Evolutionary conservation across 1,140 invertebrate genomes (phyloP).

Genomic region (Musca domestica): DNA sequence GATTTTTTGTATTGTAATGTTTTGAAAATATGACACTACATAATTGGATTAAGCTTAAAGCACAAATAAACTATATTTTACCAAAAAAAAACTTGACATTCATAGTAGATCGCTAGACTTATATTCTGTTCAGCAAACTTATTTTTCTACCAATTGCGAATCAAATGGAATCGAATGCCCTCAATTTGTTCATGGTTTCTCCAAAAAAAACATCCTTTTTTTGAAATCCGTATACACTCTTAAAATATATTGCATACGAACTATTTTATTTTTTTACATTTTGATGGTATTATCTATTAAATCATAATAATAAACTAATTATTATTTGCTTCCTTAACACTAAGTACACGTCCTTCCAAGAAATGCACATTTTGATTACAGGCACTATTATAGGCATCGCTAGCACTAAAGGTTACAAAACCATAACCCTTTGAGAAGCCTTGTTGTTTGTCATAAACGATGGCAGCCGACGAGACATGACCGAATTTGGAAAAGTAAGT

Average conservation of each 20-base stretch:
- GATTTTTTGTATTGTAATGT: background rate
- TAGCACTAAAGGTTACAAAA: constrained; percentile 65
- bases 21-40: background rate
- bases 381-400: constrained; percentile 46
- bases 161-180: too few species aligned
- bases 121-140: too few species aligned
- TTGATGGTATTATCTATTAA: background rate
- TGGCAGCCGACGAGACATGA: constrained; percentile 60
- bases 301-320: constrained; percentile 11
- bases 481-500: constrained; percentile 78
- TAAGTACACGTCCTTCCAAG: constrained; percentile 48
- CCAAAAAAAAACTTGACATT: too few species aligned
- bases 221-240: background rate
- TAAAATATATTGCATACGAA: background rate
- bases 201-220: too few species aligned
- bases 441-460: constrained; percentile 72
- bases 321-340: constrained; percentile 42
- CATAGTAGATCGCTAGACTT: too few species aligned
- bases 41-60: background rate
- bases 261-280: background rate
- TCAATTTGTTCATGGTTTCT: too few species aligned
- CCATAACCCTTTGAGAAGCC: constrained; percentile 73
- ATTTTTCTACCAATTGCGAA: too few species aligned
- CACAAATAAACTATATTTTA: background rate
- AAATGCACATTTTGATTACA: constrained; percentile 48